Percentiles rank a stretch among this genome's conserved stretches.
These are phyloP conservation scores for Myiagra hebetior DNA, from an alignment of 2,113 vertebrate genomes.

Conservation along the genomic window DNA sequence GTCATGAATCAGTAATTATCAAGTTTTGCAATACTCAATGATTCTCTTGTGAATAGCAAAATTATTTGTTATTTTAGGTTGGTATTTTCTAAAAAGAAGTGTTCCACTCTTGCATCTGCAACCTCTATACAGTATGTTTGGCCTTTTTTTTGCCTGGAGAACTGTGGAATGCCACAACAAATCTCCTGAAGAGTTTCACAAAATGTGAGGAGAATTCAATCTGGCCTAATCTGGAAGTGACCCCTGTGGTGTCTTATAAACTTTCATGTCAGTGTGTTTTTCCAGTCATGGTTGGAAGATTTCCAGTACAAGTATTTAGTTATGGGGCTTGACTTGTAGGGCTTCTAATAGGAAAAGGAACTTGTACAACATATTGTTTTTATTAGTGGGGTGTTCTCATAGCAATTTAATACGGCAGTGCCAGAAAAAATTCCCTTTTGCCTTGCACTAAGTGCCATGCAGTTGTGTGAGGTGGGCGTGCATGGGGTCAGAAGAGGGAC, in stretches of 20 bases:
- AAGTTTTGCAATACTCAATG: constrained; percentile 77
- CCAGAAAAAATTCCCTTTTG: background rate
- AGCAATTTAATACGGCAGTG: background rate
- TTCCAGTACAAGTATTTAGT: constrained; percentile 16
- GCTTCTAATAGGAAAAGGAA: background rate
- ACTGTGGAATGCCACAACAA: constrained; percentile 4
- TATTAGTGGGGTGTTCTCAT: constrained; percentile 1
- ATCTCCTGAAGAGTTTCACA: background rate
- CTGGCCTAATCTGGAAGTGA: constrained; percentile 19
- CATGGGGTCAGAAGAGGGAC: background rate
- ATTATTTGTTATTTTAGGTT: constrained; percentile 73
- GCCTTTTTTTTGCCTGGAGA: background rate
- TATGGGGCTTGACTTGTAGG: constrained; percentile 29
- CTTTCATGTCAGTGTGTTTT: background rate
- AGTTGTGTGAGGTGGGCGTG: background rate
- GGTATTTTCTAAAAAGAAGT: constrained; percentile 53
- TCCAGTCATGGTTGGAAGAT: constrained; percentile 2
- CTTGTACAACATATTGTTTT: background rate
- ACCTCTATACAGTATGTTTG: constrained; percentile 15
- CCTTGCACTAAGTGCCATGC: background rate
- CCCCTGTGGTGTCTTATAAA: constrained; percentile 11
- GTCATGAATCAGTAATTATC: constrained; percentile 81
- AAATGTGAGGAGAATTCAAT: constrained; percentile 32
- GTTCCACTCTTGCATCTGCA: constrained; percentile 36
- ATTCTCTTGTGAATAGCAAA: constrained; percentile 71